These are phyloP conservation scores for Neosilurus hyrtlii DNA, from an alignment of 2,797 vertebrate genomes.

Conservation along the genomic window DNA sequence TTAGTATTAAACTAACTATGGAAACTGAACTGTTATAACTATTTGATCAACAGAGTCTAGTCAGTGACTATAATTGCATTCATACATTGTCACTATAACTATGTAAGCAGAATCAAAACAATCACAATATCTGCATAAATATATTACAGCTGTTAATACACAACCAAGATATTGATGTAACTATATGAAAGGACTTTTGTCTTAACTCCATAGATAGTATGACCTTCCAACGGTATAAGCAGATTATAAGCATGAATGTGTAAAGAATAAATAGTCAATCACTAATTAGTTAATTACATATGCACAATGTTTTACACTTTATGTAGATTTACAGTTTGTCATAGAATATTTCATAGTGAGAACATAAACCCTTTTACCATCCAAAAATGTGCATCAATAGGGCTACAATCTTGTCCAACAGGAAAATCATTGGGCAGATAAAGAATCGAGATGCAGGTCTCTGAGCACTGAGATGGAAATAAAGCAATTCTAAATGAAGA, in stretches of 20 bases:
- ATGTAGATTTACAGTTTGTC: neutral
- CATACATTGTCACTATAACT: neutral
- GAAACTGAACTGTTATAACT: too few species aligned
- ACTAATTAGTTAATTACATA: neutral
- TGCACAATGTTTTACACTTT: too few species aligned
- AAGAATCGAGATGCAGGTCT: neutral
- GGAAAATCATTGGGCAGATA: neutral
- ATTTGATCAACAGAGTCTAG: too few species aligned
- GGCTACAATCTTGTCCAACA: neutral
- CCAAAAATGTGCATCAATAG: neutral
- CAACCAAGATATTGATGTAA: neutral
- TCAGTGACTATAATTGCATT: neutral
- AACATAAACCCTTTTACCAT: neutral
- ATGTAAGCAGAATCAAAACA: neutral
- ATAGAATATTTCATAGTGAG: neutral
- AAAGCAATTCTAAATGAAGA: slow-evolving; percentile 8
- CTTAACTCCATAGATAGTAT: neutral
- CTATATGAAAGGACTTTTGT: neutral
- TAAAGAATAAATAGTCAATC: neutral
- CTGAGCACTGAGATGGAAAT: neutral
- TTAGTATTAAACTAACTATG: too few species aligned
- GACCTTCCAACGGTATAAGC: neutral
- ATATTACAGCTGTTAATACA: neutral
- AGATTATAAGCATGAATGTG: neutral
- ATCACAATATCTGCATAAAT: neutral